Evolutionary conservation across 2,888 invertebrate species (phyloP).

Genomic region (Drosophila vallismaia): DNA sequence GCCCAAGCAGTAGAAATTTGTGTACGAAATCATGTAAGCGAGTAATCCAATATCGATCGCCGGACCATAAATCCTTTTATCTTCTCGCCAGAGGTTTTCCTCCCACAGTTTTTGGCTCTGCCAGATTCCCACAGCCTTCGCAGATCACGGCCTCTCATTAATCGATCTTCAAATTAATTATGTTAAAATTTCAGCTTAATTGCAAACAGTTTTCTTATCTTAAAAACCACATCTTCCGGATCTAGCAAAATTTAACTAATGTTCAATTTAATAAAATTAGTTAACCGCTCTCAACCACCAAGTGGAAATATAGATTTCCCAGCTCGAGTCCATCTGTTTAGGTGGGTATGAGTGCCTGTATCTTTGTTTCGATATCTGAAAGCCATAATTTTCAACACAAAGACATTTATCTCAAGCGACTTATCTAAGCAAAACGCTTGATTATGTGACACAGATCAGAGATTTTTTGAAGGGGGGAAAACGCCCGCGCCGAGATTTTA

Average conservation of each 20-base stretch:
- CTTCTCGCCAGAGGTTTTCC: neutral
- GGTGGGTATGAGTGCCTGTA: slow-evolving; percentile 40
- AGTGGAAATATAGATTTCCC: slow-evolving; percentile 59
- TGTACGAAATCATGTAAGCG: slow-evolving; percentile 18
- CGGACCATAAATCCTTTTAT: slow-evolving; percentile 11
- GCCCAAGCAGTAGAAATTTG: slow-evolving; percentile 5
- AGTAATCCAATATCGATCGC: slow-evolving; percentile 27
- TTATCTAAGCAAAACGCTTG: slow-evolving; percentile 75
- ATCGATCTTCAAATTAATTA: slow-evolving; percentile 65
- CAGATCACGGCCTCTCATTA: slow-evolving; percentile 15
- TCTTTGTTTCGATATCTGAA: slow-evolving; percentile 66
- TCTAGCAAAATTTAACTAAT: slow-evolving; percentile 67
- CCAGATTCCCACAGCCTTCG: slow-evolving; percentile 48
- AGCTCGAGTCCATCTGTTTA: slow-evolving; percentile 16
- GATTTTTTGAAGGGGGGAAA: slow-evolving; percentile 13
- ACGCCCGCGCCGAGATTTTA: slow-evolving; percentile 61
- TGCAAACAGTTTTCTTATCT: slow-evolving; percentile 60
- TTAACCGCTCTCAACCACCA: slow-evolving; percentile 51
- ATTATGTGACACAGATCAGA: slow-evolving; percentile 41
- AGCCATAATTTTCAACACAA: slow-evolving; percentile 62
- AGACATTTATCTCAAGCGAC: slow-evolving; percentile 71
- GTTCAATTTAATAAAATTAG: slow-evolving; percentile 70
- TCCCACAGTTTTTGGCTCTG: neutral
- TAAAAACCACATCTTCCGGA: slow-evolving; percentile 41
- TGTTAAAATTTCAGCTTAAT: slow-evolving; percentile 68